Percentiles rank a stretch among this genome's conserved stretches.
phyloP scores from a whole-genome alignment of 2,888 invertebrate species.

The Drosophila neonasuta region DNA sequence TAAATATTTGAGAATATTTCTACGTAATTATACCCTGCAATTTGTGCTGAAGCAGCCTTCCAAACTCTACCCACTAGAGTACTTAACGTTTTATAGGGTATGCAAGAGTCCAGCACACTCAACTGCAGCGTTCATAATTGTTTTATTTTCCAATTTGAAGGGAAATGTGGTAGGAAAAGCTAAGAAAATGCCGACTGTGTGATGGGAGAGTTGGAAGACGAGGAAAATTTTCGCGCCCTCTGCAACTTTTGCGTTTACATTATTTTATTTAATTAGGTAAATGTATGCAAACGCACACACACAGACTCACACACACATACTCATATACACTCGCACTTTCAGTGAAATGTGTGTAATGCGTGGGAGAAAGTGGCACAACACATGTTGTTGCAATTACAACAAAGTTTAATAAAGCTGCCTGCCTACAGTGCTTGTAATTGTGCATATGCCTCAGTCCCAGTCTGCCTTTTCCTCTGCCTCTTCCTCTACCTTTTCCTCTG shows the following conservation, averaged over 20 bases:
- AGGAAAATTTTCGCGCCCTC: conserved; percentile 52
- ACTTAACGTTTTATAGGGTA: conserved; percentile 13
- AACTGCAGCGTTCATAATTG: neutral
- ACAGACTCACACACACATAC: conserved; percentile 32
- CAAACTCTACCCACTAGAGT: neutral
- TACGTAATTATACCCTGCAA: conserved; percentile 40
- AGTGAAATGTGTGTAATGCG: conserved; percentile 2
- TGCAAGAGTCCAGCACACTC: neutral
- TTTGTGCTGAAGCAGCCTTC: neutral
- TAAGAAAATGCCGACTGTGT: conserved; percentile 29
- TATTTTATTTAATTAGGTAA: conserved; percentile 79
- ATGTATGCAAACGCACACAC: conserved; percentile 73
- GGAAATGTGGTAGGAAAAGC: conserved; percentile 44
- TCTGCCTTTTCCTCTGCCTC: conserved; percentile 4
- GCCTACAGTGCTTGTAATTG: conserved; percentile 57
- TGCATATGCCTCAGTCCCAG: conserved; percentile 34
- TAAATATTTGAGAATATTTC: conserved; percentile 63
- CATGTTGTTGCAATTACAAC: conserved; percentile 77
- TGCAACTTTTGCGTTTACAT: conserved; percentile 74
- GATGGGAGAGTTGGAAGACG: neutral
- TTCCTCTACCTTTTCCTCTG: neutral
- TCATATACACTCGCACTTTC: conserved; percentile 21
- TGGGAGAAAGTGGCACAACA: conserved; percentile 62
- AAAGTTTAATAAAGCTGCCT: conserved; percentile 73
- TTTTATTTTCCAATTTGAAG: conserved; percentile 60